Evolutionary conservation across 2,797 vertebrate species (phyloP).

Genomic region (Smutsia temminckii): DNA sequence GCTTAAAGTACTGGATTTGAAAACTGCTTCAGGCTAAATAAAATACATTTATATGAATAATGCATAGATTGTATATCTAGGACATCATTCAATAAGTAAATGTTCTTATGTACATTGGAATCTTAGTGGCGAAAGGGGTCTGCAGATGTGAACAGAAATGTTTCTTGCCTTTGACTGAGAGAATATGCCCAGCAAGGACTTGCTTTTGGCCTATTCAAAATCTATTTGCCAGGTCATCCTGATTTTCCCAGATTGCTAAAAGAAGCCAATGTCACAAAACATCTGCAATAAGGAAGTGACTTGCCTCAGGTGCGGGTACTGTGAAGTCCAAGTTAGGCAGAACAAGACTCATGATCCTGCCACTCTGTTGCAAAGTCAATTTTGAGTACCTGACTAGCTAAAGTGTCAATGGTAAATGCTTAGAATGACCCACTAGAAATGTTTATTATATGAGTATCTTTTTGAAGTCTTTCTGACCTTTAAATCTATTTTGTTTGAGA

Average conservation of each 20-base stretch:
- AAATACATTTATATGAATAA: conserved; percentile 65
- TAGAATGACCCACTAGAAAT: conserved; percentile 36
- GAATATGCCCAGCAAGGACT: neutral
- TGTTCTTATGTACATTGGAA: conserved; percentile 22
- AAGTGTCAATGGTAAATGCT: conserved; percentile 41
- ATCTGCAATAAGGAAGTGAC: neutral
- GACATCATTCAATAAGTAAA: conserved; percentile 68
- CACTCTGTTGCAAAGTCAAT: neutral
- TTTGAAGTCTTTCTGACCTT: conserved; percentile 44
- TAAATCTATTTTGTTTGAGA: conserved; percentile 6
- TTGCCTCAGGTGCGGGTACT: neutral
- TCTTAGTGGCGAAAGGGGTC: conserved; percentile 29
- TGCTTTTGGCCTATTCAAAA: conserved; percentile 40
- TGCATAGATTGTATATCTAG: conserved; percentile 40
- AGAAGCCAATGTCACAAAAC: conserved; percentile 6
- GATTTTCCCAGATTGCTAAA: conserved; percentile 41
- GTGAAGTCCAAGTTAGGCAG: neutral
- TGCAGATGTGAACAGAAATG: conserved; percentile 14
- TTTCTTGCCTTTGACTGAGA: conserved; percentile 56
- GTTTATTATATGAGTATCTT: conserved; percentile 44
- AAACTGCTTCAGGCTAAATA: conserved; percentile 52
- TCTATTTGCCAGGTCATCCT: conserved; percentile 14
- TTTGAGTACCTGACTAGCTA: neutral
- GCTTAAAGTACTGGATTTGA: conserved; percentile 78
- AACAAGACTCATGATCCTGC: neutral